Conservation (phyloP, 2,888 invertebrate species). For the Napeogenes inachia region DNA sequence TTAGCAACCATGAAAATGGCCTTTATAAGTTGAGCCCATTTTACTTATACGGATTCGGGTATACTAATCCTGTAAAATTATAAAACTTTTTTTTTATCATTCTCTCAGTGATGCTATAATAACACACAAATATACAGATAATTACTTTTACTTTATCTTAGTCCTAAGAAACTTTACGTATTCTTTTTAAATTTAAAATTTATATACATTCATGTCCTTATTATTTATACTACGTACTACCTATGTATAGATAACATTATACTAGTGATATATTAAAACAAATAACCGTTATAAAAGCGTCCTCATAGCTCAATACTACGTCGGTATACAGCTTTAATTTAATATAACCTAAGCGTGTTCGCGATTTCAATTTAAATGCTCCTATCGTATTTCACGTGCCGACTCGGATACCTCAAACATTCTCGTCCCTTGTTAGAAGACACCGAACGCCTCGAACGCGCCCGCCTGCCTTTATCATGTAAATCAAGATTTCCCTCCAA, state of each 20-base stretch:
- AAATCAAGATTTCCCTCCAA: constrained; percentile 65
- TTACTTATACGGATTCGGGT: constrained; percentile 1
- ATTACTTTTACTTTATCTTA: no score
- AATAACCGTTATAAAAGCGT: background rate
- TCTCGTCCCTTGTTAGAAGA: constrained; percentile 63
- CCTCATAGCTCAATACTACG: background rate
- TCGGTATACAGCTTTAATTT: constrained; percentile 41
- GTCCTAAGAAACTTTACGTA: no score
- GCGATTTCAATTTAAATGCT: constrained; percentile 66
- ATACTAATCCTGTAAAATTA: constrained; percentile 13
- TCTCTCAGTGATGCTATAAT: no score
- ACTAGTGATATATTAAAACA: no score
- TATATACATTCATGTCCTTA: no score
- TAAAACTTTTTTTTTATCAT: no score
- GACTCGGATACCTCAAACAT: constrained; percentile 61
- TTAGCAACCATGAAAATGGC: no score
- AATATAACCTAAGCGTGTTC: constrained; percentile 51
- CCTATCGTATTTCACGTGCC: constrained; percentile 54
- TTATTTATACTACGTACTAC: no score
- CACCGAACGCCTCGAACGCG: constrained; percentile 44
- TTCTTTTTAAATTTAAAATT: no score
- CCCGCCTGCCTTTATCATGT: constrained; percentile 64
- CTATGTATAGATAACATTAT: no score
- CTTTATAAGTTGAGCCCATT: no score
- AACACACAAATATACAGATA: no score